These are phyloP conservation scores for Sceloporus undulatus DNA, from an alignment of 2,113 vertebrate genomes.

Conservation along the genomic window DNA sequence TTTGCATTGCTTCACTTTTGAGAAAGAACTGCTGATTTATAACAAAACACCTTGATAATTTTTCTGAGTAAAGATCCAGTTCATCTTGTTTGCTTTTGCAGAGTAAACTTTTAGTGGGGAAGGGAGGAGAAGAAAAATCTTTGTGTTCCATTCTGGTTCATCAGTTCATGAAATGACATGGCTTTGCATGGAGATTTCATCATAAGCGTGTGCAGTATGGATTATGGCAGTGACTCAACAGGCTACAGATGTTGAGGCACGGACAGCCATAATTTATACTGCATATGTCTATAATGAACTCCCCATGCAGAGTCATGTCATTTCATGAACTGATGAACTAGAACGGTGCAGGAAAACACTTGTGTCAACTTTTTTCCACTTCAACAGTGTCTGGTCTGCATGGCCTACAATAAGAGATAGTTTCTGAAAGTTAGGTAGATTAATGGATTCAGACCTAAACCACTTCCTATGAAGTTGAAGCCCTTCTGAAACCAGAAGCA, in stretches of 20 bases:
- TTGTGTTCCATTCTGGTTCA: slow-evolving; percentile 20
- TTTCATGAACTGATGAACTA: slow-evolving; percentile 42
- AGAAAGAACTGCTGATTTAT: background rate
- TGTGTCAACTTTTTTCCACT: background rate
- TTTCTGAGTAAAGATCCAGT: background rate
- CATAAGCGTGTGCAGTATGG: background rate
- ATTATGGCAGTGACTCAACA: slow-evolving; percentile 7
- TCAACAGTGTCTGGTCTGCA: background rate
- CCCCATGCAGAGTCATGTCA: slow-evolving; percentile 23
- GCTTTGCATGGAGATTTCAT: slow-evolving; percentile 24
- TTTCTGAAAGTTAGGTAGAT: background rate
- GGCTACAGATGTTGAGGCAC: slow-evolving; percentile 4
- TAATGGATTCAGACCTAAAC: background rate
- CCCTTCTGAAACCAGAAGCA: background rate
- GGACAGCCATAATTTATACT: slow-evolving; percentile 16
- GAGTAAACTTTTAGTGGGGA: background rate
- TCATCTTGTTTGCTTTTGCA: background rate
- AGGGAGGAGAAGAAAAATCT: background rate
- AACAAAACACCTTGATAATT: background rate
- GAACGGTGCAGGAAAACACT: slow-evolving; percentile 29
- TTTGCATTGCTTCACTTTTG: background rate
- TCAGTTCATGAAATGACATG: slow-evolving; percentile 39
- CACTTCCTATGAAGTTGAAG: background rate
- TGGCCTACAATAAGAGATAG: background rate
- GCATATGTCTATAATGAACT: slow-evolving; percentile 29